phyloP scores from a whole-genome alignment of 2,888 invertebrate species.

The Scaeva pyrastri region DNA sequence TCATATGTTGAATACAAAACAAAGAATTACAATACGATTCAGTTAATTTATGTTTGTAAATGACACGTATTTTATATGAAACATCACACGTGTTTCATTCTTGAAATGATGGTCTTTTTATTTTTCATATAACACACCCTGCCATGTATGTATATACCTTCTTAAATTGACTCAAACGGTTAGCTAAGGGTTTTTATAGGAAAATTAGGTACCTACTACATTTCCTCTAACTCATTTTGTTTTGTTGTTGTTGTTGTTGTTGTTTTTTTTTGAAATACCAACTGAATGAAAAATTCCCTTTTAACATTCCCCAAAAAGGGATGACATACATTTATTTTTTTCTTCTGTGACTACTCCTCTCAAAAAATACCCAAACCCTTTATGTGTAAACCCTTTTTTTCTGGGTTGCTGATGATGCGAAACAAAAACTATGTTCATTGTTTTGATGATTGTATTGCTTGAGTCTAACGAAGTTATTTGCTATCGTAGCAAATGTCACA shows the following conservation, averaged over 20 bases:
- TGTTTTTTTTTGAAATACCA: background rate
- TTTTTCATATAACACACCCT: background rate
- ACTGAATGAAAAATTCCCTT: conserved; percentile 4
- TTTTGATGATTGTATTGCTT: conserved; percentile 21
- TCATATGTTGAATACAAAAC: background rate
- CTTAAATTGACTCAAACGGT: conserved; percentile 10
- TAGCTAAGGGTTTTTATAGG: conserved; percentile 2
- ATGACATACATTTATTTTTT: conserved; percentile 6
- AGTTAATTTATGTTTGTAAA: conserved; percentile 14
- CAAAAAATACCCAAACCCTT: background rate
- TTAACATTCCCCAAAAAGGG: conserved; percentile 4
- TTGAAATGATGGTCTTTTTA: background rate
- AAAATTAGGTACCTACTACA: conserved; percentile 1
- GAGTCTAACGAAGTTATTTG: conserved; percentile 21
- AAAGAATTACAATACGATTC: background rate
- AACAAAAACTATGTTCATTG: conserved; percentile 26
- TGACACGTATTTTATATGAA: background rate
- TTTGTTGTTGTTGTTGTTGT: too few relatives aligned
- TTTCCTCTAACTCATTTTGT: background rate
- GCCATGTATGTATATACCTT: background rate
- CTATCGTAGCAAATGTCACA: background rate
- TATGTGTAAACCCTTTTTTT: background rate
- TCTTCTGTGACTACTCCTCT: background rate
- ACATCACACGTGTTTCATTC: background rate
- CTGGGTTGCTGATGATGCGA: conserved; percentile 20